phyloP scores from a whole-genome alignment of 2,113 vertebrate genomes.

The Nothoprocta pentlandii region DNA sequence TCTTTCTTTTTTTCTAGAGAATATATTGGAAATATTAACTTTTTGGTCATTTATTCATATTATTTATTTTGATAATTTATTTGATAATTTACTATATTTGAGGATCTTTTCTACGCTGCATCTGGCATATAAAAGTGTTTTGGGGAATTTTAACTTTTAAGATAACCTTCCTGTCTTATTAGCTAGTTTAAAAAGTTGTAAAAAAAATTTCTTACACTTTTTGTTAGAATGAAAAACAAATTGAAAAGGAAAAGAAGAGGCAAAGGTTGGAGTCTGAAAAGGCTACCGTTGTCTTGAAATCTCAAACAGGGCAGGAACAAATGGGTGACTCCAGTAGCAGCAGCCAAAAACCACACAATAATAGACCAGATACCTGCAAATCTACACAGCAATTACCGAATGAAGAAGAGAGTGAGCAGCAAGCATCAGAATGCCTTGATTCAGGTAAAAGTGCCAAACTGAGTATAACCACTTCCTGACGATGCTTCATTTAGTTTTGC shows the following conservation, averaged over 20 bases:
- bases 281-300: not conserved
- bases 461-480: not conserved
- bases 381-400: conserved; percentile 75
- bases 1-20: not conserved
- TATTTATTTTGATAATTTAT: not conserved
- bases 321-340: conserved; percentile 58
- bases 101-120: not conserved
- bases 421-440: conserved; percentile 77
- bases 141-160: not conserved
- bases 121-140: not conserved
- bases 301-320: conserved; percentile 45
- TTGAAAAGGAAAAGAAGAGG: conserved; percentile 81
- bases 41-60: not conserved
- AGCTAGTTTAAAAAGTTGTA: not conserved
- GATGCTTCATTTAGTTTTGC: not conserved
- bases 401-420: conserved; percentile 78
- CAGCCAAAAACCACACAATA: conserved; percentile 53
- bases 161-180: not conserved
- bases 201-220: not conserved
- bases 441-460: conserved; percentile 75
- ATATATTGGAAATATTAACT: not conserved
- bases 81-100: not conserved
- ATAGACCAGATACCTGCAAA: conserved; percentile 57
- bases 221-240: conserved; percentile 85
- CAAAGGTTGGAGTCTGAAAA: conserved; percentile 66